These are phyloP conservation scores for Chironomus tepperi DNA, from an alignment of 1,140 invertebrate species.

Conservation along the genomic window DNA sequence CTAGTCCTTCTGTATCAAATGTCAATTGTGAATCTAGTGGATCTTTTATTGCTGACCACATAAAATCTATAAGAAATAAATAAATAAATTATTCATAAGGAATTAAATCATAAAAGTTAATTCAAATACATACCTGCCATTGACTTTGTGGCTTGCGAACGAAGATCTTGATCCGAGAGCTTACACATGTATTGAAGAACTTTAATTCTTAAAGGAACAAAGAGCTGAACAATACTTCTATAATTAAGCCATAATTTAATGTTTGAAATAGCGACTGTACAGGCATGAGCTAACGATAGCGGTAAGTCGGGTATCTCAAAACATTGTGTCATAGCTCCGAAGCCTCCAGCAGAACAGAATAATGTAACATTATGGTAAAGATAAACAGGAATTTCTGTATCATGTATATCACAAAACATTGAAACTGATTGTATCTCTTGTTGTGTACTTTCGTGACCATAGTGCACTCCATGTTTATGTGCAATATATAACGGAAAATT, in stretches of 20 bases:
- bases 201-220: constrained; percentile 73
- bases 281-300: constrained; percentile 78
- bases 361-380: constrained; percentile 80
- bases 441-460: constrained; percentile 66
- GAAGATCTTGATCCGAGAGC: constrained; percentile 81
- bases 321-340: constrained; percentile 73
- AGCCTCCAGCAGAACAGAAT: constrained; percentile 83
- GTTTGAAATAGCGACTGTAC: constrained; percentile 84
- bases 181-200: constrained; percentile 90
- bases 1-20: constrained; percentile 82
- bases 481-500: constrained; percentile 90
- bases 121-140: constrained; percentile 71
- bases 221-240: constrained; percentile 75
- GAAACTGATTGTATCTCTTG: constrained; percentile 68
- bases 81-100: neutral
- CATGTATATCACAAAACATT: constrained; percentile 83
- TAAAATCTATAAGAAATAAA: constrained; percentile 58
- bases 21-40: constrained; percentile 75
- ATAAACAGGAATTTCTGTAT: constrained; percentile 84
- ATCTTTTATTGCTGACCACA: constrained; percentile 90
- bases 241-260: constrained; percentile 92
- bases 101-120: constrained; percentile 9
- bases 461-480: constrained; percentile 73
- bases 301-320: constrained; percentile 77
- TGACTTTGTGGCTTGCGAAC: constrained; percentile 73